phyloP scores from a whole-genome alignment of 2,113 vertebrate species.

The Melanocharis versteri region DNA sequence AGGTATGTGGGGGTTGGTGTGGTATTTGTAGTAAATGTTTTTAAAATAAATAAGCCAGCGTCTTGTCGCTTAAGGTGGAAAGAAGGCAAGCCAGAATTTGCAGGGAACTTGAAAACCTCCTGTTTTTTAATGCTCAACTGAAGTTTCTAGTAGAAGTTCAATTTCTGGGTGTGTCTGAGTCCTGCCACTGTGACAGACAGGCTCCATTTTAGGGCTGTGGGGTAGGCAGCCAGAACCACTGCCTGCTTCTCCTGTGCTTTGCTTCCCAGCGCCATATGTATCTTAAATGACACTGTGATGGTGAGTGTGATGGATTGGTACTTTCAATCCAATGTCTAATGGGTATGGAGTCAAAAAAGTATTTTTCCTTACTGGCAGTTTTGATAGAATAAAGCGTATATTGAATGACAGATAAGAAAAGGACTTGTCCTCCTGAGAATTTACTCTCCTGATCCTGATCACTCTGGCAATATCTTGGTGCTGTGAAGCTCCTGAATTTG shows the following conservation, averaged over 20 bases:
- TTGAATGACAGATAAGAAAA: background rate
- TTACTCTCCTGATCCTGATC: background rate
- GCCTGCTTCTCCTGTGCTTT: background rate
- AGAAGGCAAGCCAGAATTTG: background rate
- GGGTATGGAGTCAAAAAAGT: background rate
- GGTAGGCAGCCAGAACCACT: background rate
- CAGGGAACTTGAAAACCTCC: background rate
- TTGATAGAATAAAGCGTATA: background rate
- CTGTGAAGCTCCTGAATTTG: background rate
- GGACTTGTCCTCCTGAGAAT: background rate
- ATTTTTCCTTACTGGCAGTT: background rate
- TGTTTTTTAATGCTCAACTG: background rate
- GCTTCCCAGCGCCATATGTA: accelerated
- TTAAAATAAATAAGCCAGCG: background rate
- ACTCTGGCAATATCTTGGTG: background rate
- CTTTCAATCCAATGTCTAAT: background rate
- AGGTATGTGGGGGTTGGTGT: background rate
- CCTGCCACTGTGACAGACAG: background rate
- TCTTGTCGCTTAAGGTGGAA: background rate
- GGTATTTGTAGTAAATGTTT: background rate
- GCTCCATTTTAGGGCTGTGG: background rate
- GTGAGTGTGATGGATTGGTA: background rate
- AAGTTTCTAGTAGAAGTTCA: background rate
- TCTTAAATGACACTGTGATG: background rate
- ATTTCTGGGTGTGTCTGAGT: background rate